Conservation (phyloP, 2,113 vertebrate species). For the Microcebus ravelobensis region DNA sequence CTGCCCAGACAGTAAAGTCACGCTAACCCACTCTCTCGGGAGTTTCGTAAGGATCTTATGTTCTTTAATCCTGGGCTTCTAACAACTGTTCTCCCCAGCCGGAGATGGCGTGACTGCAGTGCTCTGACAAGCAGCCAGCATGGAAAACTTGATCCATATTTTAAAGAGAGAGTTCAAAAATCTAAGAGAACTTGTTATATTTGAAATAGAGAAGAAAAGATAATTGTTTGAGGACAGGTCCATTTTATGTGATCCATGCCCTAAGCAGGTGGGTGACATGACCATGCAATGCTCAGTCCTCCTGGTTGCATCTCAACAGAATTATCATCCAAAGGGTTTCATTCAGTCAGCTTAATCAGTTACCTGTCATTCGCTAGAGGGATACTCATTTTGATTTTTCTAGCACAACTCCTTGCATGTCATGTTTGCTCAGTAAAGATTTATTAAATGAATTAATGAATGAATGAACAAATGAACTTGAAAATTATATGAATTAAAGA, state of each 20-base stretch:
- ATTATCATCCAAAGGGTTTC: neutral
- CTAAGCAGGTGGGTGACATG: neutral
- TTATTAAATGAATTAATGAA: neutral
- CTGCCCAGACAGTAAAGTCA: neutral
- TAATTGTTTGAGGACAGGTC: neutral
- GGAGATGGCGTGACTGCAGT: fast-evolving
- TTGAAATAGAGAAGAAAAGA: neutral
- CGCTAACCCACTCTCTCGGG: neutral
- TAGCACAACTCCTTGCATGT: neutral
- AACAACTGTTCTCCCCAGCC: neutral
- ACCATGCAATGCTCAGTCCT: neutral
- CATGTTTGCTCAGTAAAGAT: neutral
- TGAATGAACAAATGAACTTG: neutral
- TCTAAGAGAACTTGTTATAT: neutral
- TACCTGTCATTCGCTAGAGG: neutral
- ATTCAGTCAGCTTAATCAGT: neutral
- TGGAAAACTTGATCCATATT: neutral
- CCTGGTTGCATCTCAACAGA: neutral
- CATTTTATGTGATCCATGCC: neutral
- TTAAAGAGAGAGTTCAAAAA: neutral
- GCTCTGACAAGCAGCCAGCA: neutral
- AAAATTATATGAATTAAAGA: neutral
- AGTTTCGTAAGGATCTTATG: neutral
- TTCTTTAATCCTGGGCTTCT: neutral
- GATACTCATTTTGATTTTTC: neutral